Percentiles rank a stretch among this genome's conserved stretches.
These are phyloP conservation scores for Chelmon rostratus DNA, from an alignment of 2,797 vertebrate genomes.

Conservation along the genomic window DNA sequence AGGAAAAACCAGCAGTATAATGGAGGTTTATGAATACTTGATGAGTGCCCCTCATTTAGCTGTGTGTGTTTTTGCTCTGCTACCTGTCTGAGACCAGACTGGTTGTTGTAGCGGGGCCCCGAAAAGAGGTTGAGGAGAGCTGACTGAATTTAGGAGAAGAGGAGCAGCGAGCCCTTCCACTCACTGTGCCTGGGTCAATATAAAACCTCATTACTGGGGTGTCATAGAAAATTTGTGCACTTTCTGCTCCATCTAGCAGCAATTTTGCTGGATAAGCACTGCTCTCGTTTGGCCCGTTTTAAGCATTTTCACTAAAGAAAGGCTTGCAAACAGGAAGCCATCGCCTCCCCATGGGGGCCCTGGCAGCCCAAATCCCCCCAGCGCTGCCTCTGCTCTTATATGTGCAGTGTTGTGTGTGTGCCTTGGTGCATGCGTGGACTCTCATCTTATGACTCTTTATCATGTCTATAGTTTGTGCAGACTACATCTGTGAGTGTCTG, in stretches of 20 bases:
- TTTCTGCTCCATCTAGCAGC: conserved; percentile 92
- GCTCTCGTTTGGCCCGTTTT: conserved; percentile 88
- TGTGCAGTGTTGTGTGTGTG: conserved; percentile 42
- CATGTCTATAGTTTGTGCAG: conserved; percentile 38
- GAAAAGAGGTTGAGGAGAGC: conserved; percentile 71
- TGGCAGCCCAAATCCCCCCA: conserved; percentile 58
- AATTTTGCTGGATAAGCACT: conserved; percentile 91
- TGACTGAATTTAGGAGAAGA: conserved; percentile 80
- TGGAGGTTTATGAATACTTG: conserved; percentile 75
- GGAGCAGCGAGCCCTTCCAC: conserved; percentile 78
- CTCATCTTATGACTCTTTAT: conserved; percentile 47
- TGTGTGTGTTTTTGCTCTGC: conserved; percentile 69
- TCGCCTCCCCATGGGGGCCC: conserved; percentile 62
- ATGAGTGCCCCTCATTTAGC: conserved; percentile 71
- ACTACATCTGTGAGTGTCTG: conserved; percentile 40
- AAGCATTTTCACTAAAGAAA: conserved; percentile 80
- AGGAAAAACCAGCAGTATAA: conserved; percentile 68
- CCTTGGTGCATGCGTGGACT: conserved; percentile 29
- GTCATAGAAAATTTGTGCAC: conserved; percentile 92
- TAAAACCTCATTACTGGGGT: conserved; percentile 91
- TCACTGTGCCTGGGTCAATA: conserved; percentile 87
- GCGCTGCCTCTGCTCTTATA: conserved; percentile 71
- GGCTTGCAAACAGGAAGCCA: conserved; percentile 78
- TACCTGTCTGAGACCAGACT: conserved; percentile 67
- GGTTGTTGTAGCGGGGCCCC: conserved; percentile 39